Conservation (phyloP, 2,888 invertebrate genomes). For the Meiosimyza decipiens region DNA sequence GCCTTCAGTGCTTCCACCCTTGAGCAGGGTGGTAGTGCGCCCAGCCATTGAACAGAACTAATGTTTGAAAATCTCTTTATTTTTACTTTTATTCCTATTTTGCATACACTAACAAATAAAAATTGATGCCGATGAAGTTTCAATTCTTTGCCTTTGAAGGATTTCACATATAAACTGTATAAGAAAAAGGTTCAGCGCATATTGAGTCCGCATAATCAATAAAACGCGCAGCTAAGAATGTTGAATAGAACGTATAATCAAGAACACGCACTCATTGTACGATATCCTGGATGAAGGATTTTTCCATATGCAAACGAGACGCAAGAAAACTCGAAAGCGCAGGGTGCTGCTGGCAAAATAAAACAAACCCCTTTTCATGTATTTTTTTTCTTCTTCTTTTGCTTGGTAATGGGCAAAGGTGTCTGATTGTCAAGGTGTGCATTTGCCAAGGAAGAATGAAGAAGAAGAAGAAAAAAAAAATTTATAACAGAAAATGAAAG, state of each 20-base stretch:
- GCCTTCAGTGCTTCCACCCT: slow-evolving; percentile 26
- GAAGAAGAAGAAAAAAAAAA: slow-evolving; percentile 10
- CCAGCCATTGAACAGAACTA: neutral
- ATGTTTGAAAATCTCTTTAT: neutral
- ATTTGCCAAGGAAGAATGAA: slow-evolving; percentile 1
- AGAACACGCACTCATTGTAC: slow-evolving; percentile 12
- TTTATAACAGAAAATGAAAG: slow-evolving; percentile 8
- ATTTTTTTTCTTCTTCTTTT: neutral
- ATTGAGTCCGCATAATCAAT: slow-evolving; percentile 16
- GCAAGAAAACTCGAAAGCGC: neutral
- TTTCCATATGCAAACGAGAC: slow-evolving; percentile 39
- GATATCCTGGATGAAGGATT: slow-evolving; percentile 33
- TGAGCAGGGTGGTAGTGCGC: neutral
- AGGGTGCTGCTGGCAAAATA: slow-evolving; percentile 16
- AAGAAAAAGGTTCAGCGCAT: slow-evolving; percentile 11
- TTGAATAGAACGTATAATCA: slow-evolving; percentile 7
- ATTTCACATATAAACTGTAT: neutral
- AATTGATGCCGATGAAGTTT: slow-evolving; percentile 34
- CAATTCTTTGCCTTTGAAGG: slow-evolving; percentile 8
- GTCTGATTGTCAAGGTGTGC: slow-evolving; percentile 44
- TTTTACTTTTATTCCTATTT: slow-evolving; percentile 12
- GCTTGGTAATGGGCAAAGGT: slow-evolving; percentile 40
- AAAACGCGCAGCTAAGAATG: slow-evolving; percentile 17
- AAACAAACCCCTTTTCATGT: neutral
- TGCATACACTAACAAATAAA: slow-evolving; percentile 27